Evolutionary conservation across 2,797 vertebrate genomes (phyloP).

Genomic region (Neosilurus hyrtlii): DNA sequence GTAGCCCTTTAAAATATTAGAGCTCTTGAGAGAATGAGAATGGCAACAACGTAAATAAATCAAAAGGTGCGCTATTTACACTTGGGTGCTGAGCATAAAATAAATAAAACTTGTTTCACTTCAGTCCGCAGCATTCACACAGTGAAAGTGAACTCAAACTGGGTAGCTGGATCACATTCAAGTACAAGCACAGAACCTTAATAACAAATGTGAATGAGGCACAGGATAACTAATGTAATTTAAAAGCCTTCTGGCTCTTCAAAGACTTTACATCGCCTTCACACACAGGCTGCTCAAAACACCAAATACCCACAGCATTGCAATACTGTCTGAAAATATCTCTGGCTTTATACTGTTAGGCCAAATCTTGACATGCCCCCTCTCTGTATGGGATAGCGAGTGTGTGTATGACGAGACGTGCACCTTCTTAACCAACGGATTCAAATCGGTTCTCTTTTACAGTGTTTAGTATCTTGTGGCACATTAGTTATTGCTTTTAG

Average conservation of each 20-base stretch:
- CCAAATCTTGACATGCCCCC: conserved; percentile 3
- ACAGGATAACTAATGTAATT: conserved; percentile 31
- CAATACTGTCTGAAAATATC: conserved; percentile 42
- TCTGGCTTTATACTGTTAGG: conserved; percentile 6
- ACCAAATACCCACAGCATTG: conserved; percentile 48
- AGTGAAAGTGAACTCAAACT: conserved; percentile 63
- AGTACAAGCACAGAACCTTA: conserved; percentile 36
- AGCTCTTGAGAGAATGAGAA: conserved; percentile 68
- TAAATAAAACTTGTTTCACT: conserved; percentile 69
- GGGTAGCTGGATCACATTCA: conserved; percentile 48
- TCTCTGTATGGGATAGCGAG: conserved; percentile 15
- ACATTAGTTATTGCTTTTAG: conserved; percentile 92
- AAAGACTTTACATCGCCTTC: conserved; percentile 31
- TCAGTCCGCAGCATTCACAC: conserved; percentile 69
- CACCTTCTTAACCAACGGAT: conserved; percentile 63
- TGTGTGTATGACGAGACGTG: not conserved
- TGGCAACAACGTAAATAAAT: conserved; percentile 66
- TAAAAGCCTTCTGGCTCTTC: conserved; percentile 37
- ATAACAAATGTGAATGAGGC: conserved; percentile 25
- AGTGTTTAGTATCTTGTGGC: conserved; percentile 64
- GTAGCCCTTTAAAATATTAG: conserved; percentile 66
- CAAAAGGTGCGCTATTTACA: conserved; percentile 76
- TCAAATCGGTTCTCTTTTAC: conserved; percentile 70
- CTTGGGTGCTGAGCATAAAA: conserved; percentile 56
- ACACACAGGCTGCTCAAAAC: conserved; percentile 39